Evolutionary conservation across 2,888 invertebrate species (phyloP), one percentile per base, ranked within the genome.

Genomic region (Lacanobia oleracea): DNA sequence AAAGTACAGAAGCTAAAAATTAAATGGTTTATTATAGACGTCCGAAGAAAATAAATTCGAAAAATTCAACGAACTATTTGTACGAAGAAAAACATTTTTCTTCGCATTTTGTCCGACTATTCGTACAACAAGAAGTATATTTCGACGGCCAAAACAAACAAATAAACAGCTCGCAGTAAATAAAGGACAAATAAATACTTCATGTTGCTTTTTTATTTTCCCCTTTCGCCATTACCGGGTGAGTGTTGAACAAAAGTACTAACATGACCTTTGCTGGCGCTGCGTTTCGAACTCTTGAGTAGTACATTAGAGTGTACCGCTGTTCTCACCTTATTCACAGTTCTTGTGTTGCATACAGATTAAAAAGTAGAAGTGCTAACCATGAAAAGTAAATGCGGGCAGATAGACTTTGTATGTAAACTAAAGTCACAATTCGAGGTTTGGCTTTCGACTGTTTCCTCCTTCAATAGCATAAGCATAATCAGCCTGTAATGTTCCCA

Each of bases 151-250:
- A 53, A 66, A 64, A 79, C 75, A 64, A 74, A 54, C 48, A 63
- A 51, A 48, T 74, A 68, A 60, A 72, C 18, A 48, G 23, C 37
- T 57, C 37, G 51, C 2, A 62, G 27, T 45, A 72, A 75, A 59
- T 62, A 53, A 63, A 72, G 12, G n/a, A 53, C 50, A 5, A 63
- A 63, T 50, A 64, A 63, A 73, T 60, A 45, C 21, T 53, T 59
- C 48, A 53, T 21, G 48, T 53, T 37, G 14, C 1, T 60, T 60
- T 78, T 56, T 61, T 33, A 45, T 79, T 51, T 79, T 56, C 12
- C 12, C 21, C n/a, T 72, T 78, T 72, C 8, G 7, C 7, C n/a
- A 16, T n/a, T 21, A 14, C 5, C 43, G n/a, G 12, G 16, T 77
- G 40, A 18, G 43, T 8, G 45, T 66, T 18, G 21, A 53, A 40